Percentiles rank a stretch among this genome's conserved stretches.
Conservation (phyloP, 2,888 invertebrate genomes). For the Lasioglossum calceatum region DNA sequence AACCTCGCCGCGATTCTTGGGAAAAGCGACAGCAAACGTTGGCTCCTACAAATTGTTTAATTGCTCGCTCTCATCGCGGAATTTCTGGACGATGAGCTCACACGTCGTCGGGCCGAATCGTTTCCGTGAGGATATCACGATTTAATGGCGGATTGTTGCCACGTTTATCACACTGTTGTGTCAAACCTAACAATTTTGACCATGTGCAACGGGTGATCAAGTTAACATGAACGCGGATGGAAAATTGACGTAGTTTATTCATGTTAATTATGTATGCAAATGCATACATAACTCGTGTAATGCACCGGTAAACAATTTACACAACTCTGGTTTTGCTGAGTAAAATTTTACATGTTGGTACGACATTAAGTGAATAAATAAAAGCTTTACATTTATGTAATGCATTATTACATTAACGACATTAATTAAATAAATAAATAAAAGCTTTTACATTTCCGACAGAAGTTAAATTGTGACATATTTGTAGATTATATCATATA, state of each 20-base stretch:
- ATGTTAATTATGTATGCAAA: no score
- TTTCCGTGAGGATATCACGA: constrained; percentile 49
- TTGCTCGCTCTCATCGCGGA: constrained; percentile 69
- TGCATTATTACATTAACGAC: no score
- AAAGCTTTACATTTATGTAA: background rate
- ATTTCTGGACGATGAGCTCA: constrained; percentile 75
- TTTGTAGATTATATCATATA: no score
- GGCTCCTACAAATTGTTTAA: constrained; percentile 77
- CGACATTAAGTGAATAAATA: background rate
- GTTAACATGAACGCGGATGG: no score
- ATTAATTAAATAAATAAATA: no score
- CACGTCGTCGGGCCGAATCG: constrained; percentile 29
- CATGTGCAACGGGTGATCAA: no score
- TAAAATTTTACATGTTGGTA: no score
- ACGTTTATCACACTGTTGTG: constrained; percentile 18
- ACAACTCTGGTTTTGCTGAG: background rate
- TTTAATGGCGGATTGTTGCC: constrained; percentile 40
- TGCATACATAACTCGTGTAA: background rate
- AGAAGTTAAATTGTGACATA: no score
- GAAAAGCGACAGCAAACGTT: constrained; percentile 67
- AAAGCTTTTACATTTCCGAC: background rate
- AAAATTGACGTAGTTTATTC: no score
- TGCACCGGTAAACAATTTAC: background rate
- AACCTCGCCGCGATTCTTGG: constrained; percentile 64
- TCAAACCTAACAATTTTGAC: background rate